Base-by-base conservation (phyloP, 2,888 invertebrate species). In the Tipula unca region DNA sequence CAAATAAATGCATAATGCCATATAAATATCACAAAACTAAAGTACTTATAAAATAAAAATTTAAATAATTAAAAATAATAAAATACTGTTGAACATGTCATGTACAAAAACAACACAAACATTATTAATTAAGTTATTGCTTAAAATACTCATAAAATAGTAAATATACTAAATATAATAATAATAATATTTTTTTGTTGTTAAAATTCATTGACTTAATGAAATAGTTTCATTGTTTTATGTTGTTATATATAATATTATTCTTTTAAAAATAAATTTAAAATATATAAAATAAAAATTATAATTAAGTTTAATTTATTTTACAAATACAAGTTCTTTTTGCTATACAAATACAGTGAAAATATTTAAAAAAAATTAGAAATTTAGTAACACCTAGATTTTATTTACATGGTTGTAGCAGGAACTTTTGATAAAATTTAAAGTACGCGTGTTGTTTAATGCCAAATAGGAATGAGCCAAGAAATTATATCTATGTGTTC, bases 201-300 rank as follows among this genome's bases (percentile, higher is more conserved):
- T 83, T 83, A 32, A 83, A 83, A 32, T 83, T 32, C n/a, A 83
- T 83, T 83, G 83, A 83, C 83, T 83, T 83, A 83, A 83, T 83
- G 83, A 83, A 83, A 83, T 83, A 83, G 83, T 10, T 82, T 83
- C 35, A 25, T 69, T 69, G 69, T 69, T 69, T 69, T 69, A 25
- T 69, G 69, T 69, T 69, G 10, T 69, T 69, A 69, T 69, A 25
- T 69, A 69, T 25, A 25, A 69, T 69, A 69, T 25, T 69, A 69
- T 48, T 48, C n/a, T 48, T 25, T 69, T 69, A 69, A 69, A n/a
- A 25, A 3, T 69, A 20, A 69, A 25, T 69, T 8, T 25, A 69
- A 69, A 69, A 25, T 69, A 25, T 69, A 69, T 69, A 10, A 69
- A 69, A 69, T 69, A 25, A 69, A 25, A 69, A 25, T 17, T 39